Evolutionary conservation across 2,113 vertebrate genomes (phyloP).

Genomic region (Dunckerocampus dactyliophorus): DNA sequence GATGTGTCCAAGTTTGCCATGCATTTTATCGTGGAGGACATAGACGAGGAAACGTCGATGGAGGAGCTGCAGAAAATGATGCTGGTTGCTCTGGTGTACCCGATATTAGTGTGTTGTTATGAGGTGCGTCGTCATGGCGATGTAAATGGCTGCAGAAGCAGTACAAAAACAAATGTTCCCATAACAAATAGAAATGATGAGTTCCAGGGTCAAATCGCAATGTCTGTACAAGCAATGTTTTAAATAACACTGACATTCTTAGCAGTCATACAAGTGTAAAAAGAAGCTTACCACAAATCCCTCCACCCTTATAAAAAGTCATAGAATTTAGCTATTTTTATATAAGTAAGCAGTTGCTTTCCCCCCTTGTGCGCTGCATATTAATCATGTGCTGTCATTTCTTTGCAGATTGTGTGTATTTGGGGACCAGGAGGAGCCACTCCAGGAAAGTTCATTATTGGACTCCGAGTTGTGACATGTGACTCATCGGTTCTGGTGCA

Average conservation of each 20-base stretch:
- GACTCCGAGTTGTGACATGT: slow-evolving; percentile 90
- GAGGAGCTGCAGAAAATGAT: slow-evolving; percentile 99
- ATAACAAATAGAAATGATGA: too few relatives aligned
- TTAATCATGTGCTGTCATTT: neutral
- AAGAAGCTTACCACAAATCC: too few relatives aligned
- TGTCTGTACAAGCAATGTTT: too few relatives aligned
- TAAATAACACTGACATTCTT: too few relatives aligned
- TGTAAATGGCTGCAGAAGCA: too few relatives aligned
- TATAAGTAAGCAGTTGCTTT: neutral
- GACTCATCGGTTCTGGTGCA: slow-evolving; percentile 91
- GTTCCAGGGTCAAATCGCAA: too few relatives aligned
- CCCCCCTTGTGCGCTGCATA: neutral
- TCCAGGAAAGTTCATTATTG: slow-evolving; percentile 93
- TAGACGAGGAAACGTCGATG: slow-evolving; percentile 97
- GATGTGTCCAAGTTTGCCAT: slow-evolving; percentile 98
- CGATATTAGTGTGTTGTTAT: slow-evolving; percentile 95
- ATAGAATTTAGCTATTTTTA: too few relatives aligned
- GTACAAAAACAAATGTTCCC: neutral
- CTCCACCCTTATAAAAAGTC: too few relatives aligned
- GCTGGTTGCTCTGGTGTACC: slow-evolving; percentile 93
- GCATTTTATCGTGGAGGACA: slow-evolving; percentile 99
- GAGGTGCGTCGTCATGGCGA: slow-evolving; percentile 77
- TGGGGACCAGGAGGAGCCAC: slow-evolving; percentile 98
- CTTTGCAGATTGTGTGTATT: slow-evolving; percentile 88
- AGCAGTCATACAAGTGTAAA: too few relatives aligned